Evolutionary conservation across 2,113 vertebrate species (phyloP), one percentile per base, ranked within the genome.

Genomic region (Lepisosteus oculatus): DNA sequence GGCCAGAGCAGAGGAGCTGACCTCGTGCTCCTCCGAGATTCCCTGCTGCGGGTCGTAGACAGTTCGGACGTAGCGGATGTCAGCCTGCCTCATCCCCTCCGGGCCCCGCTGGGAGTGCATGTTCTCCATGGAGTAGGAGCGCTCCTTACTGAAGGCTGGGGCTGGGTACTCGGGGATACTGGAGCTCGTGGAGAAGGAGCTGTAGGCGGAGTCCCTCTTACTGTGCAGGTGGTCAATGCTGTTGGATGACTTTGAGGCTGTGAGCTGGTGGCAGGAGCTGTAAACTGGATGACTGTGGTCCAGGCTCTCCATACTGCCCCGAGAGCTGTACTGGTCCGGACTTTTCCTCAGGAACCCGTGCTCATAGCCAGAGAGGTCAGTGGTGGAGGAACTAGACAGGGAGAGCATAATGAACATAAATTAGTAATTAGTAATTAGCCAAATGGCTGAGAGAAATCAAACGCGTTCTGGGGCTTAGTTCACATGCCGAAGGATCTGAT

Each of bases 191-290:
- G 97, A 99, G 84, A 97, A 98, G 70, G 97, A 99, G 77, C 95
- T 97, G 77, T 98, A 98, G 2, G 97, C 96, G 0, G 97, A 99
- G 84, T 99, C 97, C 55, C 96, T 92, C 83, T 99, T 98, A 92
- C 87, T 96, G 86, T 98, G 95, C 57, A 97, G 87, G 78, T 95
- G 96, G 80, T 99, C 95, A 2, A 97, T 97, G 89, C 96, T 97
- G 84, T 92, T 95, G 68, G 93, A 96, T 13, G 97, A 97, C 81
- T 98, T 99, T 83, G 89, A 93, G 0, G 91, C 93, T 12, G 95
- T 96, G 43, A 98, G 91, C 76, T 90, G 91, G 78, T 95, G 94
- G 85, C 93, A 96, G 65, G 95, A 88, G 13, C 92, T 93, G 81
- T 95, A 97, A n/a, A 89, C 79, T 0, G 91, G 86, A 68, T 92